phyloP scores from a whole-genome alignment of 1,140 invertebrate genomes.

The Archivesica marissinica region DNA sequence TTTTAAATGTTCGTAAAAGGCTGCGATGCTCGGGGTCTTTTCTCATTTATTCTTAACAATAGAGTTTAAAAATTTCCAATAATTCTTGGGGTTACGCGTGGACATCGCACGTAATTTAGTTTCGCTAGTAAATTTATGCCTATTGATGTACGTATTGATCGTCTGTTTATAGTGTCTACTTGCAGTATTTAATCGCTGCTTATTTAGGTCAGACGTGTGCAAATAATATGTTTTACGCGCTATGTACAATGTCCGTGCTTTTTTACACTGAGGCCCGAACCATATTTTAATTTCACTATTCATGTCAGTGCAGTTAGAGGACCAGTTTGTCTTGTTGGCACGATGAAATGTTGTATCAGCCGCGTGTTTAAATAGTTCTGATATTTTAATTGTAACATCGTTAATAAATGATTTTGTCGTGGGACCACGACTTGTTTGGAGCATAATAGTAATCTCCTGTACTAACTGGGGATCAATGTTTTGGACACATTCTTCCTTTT shows the following conservation, averaged over 20 bases:
- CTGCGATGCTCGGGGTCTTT: background rate
- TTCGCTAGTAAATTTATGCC: background rate
- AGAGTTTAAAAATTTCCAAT: background rate
- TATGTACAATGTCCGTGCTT: background rate
- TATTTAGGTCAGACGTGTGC: background rate
- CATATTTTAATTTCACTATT: too few species aligned
- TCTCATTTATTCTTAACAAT: background rate
- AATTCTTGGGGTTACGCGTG: background rate
- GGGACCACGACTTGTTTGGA: background rate
- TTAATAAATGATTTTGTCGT: background rate
- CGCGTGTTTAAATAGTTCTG: background rate
- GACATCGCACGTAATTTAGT: background rate
- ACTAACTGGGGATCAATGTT: background rate
- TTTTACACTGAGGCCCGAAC: background rate
- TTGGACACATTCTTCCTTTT: background rate
- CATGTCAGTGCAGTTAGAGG: background rate
- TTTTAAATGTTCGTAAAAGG: constrained; percentile 2
- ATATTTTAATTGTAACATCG: background rate
- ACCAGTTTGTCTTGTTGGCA: background rate
- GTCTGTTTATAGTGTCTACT: constrained; percentile 24
- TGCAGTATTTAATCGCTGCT: background rate
- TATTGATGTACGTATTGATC: background rate
- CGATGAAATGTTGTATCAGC: background rate
- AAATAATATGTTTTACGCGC: background rate
- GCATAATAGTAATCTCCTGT: background rate